Conservation (phyloP, 2,888 invertebrate species). For the Agrypnus murinus region DNA sequence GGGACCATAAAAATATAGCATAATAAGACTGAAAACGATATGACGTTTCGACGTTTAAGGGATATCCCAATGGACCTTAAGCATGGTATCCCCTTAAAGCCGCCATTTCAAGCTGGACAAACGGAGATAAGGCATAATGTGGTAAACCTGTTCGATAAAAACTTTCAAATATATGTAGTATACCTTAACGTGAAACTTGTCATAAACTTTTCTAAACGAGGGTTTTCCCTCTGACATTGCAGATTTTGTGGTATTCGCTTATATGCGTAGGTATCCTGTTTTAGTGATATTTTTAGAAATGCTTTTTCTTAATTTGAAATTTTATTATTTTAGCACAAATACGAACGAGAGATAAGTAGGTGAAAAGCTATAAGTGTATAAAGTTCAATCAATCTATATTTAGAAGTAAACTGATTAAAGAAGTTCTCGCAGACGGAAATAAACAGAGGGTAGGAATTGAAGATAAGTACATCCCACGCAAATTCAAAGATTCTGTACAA, state of each 20-base stretch:
- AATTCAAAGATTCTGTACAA: neutral
- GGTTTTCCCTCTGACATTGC: conserved; percentile 10
- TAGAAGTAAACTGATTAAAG: neutral
- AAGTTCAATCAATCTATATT: neutral
- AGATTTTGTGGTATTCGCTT: conserved; percentile 16
- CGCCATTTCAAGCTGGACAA: conserved; percentile 23
- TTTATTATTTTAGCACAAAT: too few species aligned
- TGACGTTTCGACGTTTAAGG: conserved; percentile 5
- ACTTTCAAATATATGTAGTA: conserved; percentile 17
- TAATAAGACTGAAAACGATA: neutral
- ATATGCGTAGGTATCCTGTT: conserved; percentile 15
- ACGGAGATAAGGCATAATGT: conserved; percentile 23
- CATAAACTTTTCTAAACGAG: conserved; percentile 31
- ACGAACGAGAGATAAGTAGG: too few species aligned
- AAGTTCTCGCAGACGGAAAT: neutral
- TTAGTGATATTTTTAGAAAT: conserved; percentile 11
- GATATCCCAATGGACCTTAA: neutral
- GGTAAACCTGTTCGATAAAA: conserved; percentile 28
- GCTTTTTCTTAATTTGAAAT: conserved; percentile 5
- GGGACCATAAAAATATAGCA: neutral
- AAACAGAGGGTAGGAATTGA: neutral
- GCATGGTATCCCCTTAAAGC: neutral
- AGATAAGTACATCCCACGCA: too few species aligned
- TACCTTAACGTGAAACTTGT: conserved; percentile 21
- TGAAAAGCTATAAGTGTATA: too few species aligned